Conservation (phyloP, 2,888 invertebrate genomes). For the Parnassius mnemosyne region DNA sequence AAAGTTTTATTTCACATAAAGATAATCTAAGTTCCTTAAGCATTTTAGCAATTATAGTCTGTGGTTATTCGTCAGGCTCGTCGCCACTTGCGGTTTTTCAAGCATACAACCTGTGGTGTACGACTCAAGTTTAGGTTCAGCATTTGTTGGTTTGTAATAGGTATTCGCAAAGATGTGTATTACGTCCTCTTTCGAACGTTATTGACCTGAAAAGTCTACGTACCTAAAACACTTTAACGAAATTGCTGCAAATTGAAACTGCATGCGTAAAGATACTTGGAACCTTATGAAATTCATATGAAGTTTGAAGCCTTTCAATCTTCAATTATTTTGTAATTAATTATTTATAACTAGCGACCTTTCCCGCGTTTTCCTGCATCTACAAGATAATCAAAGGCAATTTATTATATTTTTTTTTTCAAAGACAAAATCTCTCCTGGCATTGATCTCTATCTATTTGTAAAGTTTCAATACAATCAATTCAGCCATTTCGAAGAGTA, state of each 20-base stretch:
- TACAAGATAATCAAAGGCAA: too few species aligned
- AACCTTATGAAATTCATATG: too few species aligned
- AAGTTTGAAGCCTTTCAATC: too few species aligned
- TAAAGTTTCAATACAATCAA: too few species aligned
- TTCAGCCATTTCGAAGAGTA: too few species aligned
- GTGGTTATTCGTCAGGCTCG: constrained; percentile 6
- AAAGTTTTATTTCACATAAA: too few species aligned
- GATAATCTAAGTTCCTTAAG: background rate
- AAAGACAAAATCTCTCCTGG: too few species aligned
- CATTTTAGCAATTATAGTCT: background rate
- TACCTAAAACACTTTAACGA: constrained; percentile 16
- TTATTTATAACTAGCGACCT: too few species aligned
- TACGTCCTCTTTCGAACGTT: constrained; percentile 13
- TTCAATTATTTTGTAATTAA: too few species aligned
- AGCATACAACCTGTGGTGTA: background rate
- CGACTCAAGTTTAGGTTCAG: constrained; percentile 4
- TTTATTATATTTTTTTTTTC: too few species aligned
- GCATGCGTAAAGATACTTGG: background rate
- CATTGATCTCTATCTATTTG: too few species aligned
- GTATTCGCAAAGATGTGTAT: constrained; percentile 21
- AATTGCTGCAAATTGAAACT: constrained; percentile 22
- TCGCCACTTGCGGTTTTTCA: constrained; percentile 14
- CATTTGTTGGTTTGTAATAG: constrained; percentile 11
- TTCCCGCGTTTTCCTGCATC: too few species aligned
- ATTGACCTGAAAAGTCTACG: constrained; percentile 20